Evolutionary conservation across 2,888 invertebrate species (phyloP).

Genomic region (Dryococelus australis): DNA sequence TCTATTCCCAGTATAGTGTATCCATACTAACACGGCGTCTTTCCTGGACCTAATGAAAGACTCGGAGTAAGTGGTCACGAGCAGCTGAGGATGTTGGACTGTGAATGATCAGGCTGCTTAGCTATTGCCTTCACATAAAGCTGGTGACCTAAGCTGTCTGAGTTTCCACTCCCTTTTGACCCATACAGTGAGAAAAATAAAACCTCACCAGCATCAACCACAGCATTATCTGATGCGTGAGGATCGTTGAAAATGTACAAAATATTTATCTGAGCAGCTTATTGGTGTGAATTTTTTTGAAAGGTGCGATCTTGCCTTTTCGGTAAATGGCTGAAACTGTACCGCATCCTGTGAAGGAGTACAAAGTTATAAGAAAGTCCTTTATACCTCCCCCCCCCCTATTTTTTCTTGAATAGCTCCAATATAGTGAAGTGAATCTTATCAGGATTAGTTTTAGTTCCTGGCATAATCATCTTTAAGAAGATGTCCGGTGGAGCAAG

Average conservation of each 20-base stretch:
- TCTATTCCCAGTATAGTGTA: background rate
- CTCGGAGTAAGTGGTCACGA: too few relatives aligned
- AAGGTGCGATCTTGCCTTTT: background rate
- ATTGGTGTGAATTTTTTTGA: background rate
- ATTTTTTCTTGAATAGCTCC: slow-evolving; percentile 18
- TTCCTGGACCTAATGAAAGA: background rate
- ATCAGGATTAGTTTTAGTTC: background rate
- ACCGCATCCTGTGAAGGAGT: background rate
- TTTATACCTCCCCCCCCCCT: background rate
- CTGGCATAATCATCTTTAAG: background rate
- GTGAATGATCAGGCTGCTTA: background rate
- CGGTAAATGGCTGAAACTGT: background rate
- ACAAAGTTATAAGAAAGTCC: background rate
- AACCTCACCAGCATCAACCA: background rate
- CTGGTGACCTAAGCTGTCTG: background rate
- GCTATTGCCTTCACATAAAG: background rate
- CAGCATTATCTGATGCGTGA: background rate
- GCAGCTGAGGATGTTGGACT: background rate
- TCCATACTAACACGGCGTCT: background rate
- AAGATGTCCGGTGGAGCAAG: background rate
- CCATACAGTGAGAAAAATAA: slow-evolving; percentile 17
- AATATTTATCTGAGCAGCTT: background rate
- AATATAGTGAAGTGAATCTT: slow-evolving; percentile 17
- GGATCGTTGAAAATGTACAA: background rate
- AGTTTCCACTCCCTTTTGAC: background rate